Conservation (phyloP, 2,888 invertebrate genomes). For the Lamproptera curius region DNA sequence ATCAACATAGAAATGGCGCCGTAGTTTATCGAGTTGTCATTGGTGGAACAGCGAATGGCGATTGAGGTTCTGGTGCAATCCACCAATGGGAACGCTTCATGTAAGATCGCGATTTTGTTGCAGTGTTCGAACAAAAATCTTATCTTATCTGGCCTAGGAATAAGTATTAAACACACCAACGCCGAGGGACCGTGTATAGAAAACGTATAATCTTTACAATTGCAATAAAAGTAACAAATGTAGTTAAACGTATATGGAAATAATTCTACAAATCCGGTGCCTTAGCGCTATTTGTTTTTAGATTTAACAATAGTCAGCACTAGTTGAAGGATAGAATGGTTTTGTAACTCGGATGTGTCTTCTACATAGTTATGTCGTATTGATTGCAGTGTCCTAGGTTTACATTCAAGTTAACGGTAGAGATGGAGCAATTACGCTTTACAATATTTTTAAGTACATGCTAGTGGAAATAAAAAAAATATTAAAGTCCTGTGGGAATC, state of each 20-base stretch:
- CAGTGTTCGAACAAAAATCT: too few species aligned
- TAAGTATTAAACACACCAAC: slow-evolving; percentile 12
- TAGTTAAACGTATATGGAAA: slow-evolving; percentile 7
- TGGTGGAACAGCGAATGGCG: too few species aligned
- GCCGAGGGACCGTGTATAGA: slow-evolving; percentile 4
- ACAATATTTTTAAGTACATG: too few species aligned
- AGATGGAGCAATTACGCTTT: too few species aligned
- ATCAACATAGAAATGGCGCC: too few species aligned
- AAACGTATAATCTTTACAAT: slow-evolving; percentile 10
- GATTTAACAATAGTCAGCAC: slow-evolving; percentile 16
- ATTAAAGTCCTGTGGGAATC: too few species aligned
- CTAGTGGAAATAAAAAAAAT: too few species aligned
- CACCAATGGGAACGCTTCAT: too few species aligned
- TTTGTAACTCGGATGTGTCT: slow-evolving; percentile 1
- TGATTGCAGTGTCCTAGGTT: neutral
- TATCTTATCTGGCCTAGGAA: too few species aligned
- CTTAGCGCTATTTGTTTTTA: slow-evolving; percentile 20
- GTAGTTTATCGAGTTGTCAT: too few species aligned
- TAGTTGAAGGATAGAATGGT: slow-evolving; percentile 9
- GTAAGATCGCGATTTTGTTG: too few species aligned
- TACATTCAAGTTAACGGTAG: neutral
- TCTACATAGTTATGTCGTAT: neutral
- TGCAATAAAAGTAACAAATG: slow-evolving; percentile 12
- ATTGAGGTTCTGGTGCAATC: too few species aligned
- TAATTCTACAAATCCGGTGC: slow-evolving; percentile 20